Percentiles rank a stretch among this genome's conserved stretches.
Evolutionary conservation across 2,113 vertebrate genomes (phyloP).

Genomic region (Drymodes brunneopygia): DNA sequence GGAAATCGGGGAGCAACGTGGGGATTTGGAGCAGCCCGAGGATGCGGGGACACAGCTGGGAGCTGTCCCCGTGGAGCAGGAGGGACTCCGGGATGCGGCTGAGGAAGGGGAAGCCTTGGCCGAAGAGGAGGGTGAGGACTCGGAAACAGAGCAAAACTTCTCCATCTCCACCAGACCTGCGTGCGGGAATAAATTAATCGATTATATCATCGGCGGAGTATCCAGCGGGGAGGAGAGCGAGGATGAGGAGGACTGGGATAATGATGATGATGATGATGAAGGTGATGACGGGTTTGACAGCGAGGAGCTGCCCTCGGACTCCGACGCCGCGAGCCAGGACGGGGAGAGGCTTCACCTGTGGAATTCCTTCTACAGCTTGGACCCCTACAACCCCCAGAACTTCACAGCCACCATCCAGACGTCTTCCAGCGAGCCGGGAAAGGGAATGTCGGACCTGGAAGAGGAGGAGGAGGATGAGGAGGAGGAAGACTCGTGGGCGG

Average conservation of each 20-base stretch:
- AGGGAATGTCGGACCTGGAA: not conserved
- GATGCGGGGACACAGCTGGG: not conserved
- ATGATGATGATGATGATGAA: conserved; percentile 62
- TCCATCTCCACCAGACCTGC: not conserved
- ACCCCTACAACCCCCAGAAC: conserved; percentile 88
- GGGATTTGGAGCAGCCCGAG: not conserved
- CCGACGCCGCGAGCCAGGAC: conserved; percentile 54
- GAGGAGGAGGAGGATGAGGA: not conserved
- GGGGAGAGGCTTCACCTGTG: conserved; percentile 76
- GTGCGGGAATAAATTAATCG: conserved; percentile 87
- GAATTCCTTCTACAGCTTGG: conserved; percentile 79
- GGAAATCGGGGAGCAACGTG: not conserved
- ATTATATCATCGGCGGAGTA: conserved; percentile 88
- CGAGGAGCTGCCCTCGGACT: conserved; percentile 75
- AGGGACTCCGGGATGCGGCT: not conserved
- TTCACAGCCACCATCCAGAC: conserved; percentile 83
- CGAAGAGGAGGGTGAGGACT: not conserved
- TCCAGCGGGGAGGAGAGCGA: conserved; percentile 74
- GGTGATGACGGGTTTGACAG: conserved; percentile 87
- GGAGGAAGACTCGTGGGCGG: conserved; percentile 13
- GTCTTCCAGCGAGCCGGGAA: not conserved
- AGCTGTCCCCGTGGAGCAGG: not conserved
- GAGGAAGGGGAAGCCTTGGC: not conserved
- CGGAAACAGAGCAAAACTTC: not conserved
- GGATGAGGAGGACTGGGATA: conserved; percentile 67